Conservation (phyloP, 2,888 invertebrate genomes). For the Pimpla rufipes region DNA sequence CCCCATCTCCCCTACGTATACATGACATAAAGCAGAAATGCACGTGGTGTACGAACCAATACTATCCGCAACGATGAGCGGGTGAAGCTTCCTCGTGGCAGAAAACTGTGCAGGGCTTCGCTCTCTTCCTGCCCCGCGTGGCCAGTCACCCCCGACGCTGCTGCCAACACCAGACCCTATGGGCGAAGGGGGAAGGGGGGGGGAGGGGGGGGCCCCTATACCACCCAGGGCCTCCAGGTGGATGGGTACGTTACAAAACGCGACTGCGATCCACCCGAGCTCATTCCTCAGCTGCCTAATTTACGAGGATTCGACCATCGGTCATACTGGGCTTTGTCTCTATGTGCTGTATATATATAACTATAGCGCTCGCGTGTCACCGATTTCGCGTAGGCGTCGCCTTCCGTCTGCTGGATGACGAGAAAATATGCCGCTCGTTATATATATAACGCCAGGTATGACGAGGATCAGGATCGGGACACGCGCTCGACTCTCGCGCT, state of each 20-base stretch:
- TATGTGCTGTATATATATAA: not conserved
- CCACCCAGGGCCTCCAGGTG: conserved; percentile 81
- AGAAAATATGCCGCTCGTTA: not conserved
- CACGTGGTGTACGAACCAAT: conserved; percentile 55
- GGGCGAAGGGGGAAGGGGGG: no score
- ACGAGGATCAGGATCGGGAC: conserved; percentile 25
- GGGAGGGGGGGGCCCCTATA: conserved; percentile 73
- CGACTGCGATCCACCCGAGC: conserved; percentile 68
- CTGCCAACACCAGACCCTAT: conserved; percentile 71
- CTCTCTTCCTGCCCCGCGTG: conserved; percentile 70
- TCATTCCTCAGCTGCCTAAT: conserved; percentile 81
- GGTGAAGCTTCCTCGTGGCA: conserved; percentile 56
- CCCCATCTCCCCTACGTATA: no score
- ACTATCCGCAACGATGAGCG: conserved; percentile 36
- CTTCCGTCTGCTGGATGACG: conserved; percentile 18
- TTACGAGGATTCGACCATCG: conserved; percentile 74
- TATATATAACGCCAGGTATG: conserved; percentile 3
- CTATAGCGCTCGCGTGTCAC: conserved; percentile 55
- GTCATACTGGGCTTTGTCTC: conserved; percentile 24
- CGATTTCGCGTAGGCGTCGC: conserved; percentile 66
- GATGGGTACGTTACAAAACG: conserved; percentile 80
- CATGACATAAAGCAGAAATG: no score
- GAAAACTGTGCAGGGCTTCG: conserved; percentile 67
- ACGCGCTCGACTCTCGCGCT: conserved; percentile 48
- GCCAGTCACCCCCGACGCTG: conserved; percentile 68